Conservation (phyloP, 1,140 invertebrate genomes). For the Hylyphantes graminicola region DNA sequence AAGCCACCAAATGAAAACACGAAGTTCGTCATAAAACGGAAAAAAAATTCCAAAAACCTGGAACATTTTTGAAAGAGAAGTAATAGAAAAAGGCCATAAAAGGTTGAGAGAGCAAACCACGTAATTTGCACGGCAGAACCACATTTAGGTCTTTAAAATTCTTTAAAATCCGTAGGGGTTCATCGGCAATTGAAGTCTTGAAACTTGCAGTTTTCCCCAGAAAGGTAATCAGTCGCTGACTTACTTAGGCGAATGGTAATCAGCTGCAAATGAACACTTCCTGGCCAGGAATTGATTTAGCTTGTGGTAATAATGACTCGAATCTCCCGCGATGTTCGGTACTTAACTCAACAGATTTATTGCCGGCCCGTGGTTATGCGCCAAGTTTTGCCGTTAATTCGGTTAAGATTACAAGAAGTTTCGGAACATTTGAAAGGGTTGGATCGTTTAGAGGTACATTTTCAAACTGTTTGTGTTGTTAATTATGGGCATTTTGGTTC, state of each 20-base stretch:
- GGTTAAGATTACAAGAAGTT: slow-evolving; percentile 18
- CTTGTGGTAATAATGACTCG: slow-evolving; percentile 29
- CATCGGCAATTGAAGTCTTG: slow-evolving; percentile 33
- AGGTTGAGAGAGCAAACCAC: slow-evolving; percentile 18
- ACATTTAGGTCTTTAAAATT: slow-evolving; percentile 24
- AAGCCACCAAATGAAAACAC: neutral
- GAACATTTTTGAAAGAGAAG: slow-evolving; percentile 10
- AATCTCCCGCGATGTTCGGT: slow-evolving; percentile 21
- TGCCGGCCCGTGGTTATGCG: slow-evolving; percentile 17
- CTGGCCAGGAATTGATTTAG: slow-evolving; percentile 22
- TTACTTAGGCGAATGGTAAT: slow-evolving; percentile 32
- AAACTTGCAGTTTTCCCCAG: slow-evolving; percentile 7
- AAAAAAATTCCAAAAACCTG: neutral
- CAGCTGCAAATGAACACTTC: slow-evolving; percentile 41
- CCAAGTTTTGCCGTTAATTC: slow-evolving; percentile 21
- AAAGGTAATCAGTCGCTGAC: slow-evolving; percentile 18
- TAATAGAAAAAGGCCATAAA: slow-evolving; percentile 41
- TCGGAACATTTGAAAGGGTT: neutral
- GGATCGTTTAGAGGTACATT: slow-evolving; percentile 9
- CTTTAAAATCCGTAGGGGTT: slow-evolving; percentile 4
- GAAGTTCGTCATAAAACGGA: neutral
- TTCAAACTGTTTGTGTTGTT: slow-evolving; percentile 8
- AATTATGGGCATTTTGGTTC: neutral
- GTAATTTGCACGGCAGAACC: slow-evolving; percentile 28
- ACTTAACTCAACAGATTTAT: slow-evolving; percentile 34